phyloP scores from a whole-genome alignment of 2,888 invertebrate species.

The Tenodera sinensis region DNA sequence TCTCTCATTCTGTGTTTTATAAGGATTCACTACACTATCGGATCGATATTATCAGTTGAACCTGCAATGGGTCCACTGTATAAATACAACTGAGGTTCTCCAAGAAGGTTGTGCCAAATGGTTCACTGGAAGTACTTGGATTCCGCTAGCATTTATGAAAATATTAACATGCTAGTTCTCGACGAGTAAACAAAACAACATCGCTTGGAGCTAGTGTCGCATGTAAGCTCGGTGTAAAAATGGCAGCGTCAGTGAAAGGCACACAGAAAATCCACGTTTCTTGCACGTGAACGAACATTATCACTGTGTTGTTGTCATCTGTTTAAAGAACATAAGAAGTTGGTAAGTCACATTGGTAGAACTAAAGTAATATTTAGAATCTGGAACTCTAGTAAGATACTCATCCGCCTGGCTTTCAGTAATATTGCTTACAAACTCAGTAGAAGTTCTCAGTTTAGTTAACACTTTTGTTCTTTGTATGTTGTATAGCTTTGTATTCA shows the following conservation, averaged over 20 bases:
- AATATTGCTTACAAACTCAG: too few species aligned
- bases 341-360: background rate
- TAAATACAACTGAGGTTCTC: too few species aligned
- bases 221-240: background rate
- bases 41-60: background rate
- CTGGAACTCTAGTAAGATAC: background rate
- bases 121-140: background rate
- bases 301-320: background rate
- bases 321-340: background rate
- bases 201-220: background rate
- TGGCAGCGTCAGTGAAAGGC: background rate
- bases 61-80: background rate
- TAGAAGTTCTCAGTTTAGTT: too few species aligned
- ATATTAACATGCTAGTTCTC: background rate
- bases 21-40: background rate
- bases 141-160: background rate
- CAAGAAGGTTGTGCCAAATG: too few species aligned
- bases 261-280: background rate
- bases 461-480: too few species aligned
- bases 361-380: background rate
- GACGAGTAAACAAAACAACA: background rate
- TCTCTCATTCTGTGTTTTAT: background rate
- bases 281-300: background rate
- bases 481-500: too few species aligned
- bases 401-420: too few species aligned